These are phyloP conservation scores for Limnephilus auricula DNA, from an alignment of 2,888 invertebrate genomes.

Conservation along the genomic window DNA sequence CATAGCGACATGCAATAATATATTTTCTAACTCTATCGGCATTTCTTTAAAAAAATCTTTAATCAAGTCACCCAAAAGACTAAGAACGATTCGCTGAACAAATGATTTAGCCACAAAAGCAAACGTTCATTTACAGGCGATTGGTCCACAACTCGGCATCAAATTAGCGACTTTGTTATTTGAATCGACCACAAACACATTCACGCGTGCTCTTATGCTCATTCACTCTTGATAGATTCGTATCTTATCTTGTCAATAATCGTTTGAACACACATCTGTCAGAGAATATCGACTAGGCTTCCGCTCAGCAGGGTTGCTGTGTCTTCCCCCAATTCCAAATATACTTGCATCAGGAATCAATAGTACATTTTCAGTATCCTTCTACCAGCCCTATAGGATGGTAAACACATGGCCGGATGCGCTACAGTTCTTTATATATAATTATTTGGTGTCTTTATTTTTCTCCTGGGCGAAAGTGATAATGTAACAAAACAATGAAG, in stretches of 20 bases:
- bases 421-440: neutral
- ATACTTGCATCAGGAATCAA: neutral
- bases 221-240: conserved; percentile 7
- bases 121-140: neutral
- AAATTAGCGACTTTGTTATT: neutral
- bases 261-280: neutral
- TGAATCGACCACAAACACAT: neutral
- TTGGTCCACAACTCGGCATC: neutral
- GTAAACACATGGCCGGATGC: neutral
- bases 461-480: neutral
- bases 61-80: neutral
- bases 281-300: neutral
- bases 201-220: neutral
- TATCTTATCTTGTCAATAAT: conserved; percentile 23
- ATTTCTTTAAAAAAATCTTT: neutral
- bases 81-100: neutral
- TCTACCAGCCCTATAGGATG: neutral
- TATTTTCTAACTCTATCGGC: neutral
- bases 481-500: neutral
- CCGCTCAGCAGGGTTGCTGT: no score
- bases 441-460: neutral
- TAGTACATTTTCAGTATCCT: neutral
- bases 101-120: neutral
- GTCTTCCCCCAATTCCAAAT: no score
- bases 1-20: neutral